Percentiles rank a stretch among this genome's conserved stretches.
These are phyloP conservation scores for Rallus crepitans DNA, from an alignment of 2,797 vertebrate species.

Conservation along the genomic window DNA sequence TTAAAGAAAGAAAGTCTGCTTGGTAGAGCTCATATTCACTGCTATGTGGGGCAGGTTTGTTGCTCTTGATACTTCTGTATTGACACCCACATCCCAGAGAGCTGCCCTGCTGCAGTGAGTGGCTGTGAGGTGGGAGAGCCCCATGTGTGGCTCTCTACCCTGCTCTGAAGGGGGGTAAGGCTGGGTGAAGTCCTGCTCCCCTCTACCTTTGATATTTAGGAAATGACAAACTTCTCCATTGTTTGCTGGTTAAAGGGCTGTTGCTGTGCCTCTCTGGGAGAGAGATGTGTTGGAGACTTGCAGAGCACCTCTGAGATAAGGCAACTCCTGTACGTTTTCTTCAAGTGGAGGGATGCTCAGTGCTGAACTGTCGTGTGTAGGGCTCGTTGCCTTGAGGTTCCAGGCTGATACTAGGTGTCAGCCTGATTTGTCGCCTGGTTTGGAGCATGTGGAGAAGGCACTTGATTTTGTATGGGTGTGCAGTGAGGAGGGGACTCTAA, in stretches of 20 bases:
- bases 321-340: background rate
- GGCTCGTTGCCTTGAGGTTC: background rate
- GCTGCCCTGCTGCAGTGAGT: background rate
- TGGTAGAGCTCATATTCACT: background rate
- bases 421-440: background rate
- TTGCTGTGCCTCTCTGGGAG: background rate
- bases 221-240: background rate
- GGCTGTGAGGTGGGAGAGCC: background rate
- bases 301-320: background rate
- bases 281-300: background rate
- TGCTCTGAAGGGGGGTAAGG: background rate
- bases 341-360: background rate
- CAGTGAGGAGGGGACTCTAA: background rate
- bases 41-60: background rate
- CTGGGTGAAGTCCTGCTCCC: background rate
- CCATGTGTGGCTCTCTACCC: background rate
- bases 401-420: background rate
- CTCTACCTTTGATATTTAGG: background rate
- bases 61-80: background rate
- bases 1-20: background rate
- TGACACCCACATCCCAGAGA: background rate
- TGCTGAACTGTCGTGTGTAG: fast-evolving
- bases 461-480: background rate
- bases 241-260: background rate
- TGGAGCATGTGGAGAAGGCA: background rate